A percentile compares a stretch with the other conserved stretches of the same genome.
phyloP scores from a whole-genome alignment of 2,888 invertebrate genomes.

The Pogonocherus hispidulus region DNA sequence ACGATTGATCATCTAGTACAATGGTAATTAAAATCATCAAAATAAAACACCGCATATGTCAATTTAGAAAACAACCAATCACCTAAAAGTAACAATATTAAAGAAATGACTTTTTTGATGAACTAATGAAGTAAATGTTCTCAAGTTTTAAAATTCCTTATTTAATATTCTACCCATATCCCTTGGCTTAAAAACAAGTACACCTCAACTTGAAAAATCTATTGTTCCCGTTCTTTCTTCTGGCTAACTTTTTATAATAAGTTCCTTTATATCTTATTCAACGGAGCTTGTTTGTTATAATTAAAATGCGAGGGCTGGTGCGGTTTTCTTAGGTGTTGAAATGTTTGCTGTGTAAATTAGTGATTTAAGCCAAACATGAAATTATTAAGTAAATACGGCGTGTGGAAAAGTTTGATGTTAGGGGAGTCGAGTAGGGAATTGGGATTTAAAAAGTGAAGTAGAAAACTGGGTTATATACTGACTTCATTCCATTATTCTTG shows the following conservation, averaged over 20 bases:
- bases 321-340: conserved; percentile 17
- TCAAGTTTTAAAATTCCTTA: not conserved
- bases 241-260: conserved; percentile 15
- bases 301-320: conserved; percentile 6
- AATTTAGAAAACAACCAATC: no score
- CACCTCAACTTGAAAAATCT: conserved; percentile 5
- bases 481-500: no score
- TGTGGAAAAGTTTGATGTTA: conserved; percentile 18
- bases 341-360: conserved; percentile 22
- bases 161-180: conserved; percentile 8
- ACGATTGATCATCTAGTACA: no score
- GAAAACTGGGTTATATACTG: no score
- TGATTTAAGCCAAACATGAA: conserved; percentile 27
- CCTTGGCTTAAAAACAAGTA: not conserved
- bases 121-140: not conserved
- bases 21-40: no score
- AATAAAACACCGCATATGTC: no score
- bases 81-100: no score
- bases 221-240: conserved; percentile 6
- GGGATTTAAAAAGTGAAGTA: no score
- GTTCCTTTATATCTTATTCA: conserved; percentile 13
- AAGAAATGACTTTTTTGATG: not conserved
- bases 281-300: conserved; percentile 18
- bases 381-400: not conserved
- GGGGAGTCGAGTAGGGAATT: not conserved